A percentile compares a stretch with the other conserved stretches of the same genome.
Evolutionary conservation across 2,888 invertebrate species (phyloP).

Genomic region (Deroplatys truncata): DNA sequence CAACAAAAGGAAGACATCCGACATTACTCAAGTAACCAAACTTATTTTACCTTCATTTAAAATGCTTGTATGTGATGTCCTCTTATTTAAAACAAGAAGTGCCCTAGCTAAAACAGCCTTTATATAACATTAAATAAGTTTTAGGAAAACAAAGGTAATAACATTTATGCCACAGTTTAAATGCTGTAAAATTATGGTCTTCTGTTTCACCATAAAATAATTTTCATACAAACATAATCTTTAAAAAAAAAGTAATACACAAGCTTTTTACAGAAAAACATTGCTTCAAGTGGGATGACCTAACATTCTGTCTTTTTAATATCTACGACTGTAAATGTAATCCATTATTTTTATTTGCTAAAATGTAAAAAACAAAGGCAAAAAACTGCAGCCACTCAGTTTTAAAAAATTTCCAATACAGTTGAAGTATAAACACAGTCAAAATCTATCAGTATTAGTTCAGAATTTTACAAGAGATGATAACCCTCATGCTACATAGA

Average conservation of each 20-base stretch:
- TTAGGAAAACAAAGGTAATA: neutral
- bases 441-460: too few relatives aligned
- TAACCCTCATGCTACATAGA: too few relatives aligned
- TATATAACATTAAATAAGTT: neutral
- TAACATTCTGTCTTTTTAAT: neutral
- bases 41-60: neutral
- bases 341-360: neutral
- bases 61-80: neutral
- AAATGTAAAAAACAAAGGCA: neutral
- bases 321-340: neutral
- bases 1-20: too few relatives aligned
- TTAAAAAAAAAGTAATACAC: neutral
- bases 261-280: neutral
- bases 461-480: too few relatives aligned
- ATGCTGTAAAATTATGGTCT: neutral
- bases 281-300: neutral
- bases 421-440: too few relatives aligned
- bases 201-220: neutral
- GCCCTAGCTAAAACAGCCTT: neutral
- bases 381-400: too few relatives aligned
- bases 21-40: neutral
- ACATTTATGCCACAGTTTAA: neutral
- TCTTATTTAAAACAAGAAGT: neutral
- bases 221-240: neutral
- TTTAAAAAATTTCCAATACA: too few relatives aligned